Evolutionary conservation across 2,113 vertebrate genomes (phyloP).

Genomic region (Motacilla tschutschensis): DNA sequence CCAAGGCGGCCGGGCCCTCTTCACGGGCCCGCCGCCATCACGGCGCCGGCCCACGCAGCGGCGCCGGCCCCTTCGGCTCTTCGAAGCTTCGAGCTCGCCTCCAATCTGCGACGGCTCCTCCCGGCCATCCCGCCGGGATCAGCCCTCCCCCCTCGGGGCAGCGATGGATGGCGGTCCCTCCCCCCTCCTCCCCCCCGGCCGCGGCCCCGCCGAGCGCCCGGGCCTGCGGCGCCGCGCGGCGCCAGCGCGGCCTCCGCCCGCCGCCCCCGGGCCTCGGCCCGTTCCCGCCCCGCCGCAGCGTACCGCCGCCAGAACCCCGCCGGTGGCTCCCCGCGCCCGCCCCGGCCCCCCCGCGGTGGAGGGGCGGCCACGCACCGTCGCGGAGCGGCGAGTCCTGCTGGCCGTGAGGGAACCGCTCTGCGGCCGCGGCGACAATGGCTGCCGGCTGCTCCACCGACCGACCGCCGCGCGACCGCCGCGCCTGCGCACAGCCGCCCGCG

Average conservation of each 20-base stretch:
- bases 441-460: neutral
- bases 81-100: neutral
- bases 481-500: neutral
- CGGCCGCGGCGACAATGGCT: slow-evolving; percentile 36
- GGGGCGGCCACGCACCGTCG: neutral
- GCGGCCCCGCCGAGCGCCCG: no score
- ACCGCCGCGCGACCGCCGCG: neutral
- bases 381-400: neutral
- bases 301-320: neutral
- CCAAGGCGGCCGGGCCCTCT: neutral
- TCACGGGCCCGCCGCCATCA: neutral
- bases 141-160: neutral
- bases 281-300: neutral
- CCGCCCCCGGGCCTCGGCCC: neutral
- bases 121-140: neutral
- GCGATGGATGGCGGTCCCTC: neutral
- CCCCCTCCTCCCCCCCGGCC: no score
- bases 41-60: neutral
- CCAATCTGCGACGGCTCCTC: neutral
- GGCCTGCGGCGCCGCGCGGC: no score
- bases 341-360: neutral
- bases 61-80: neutral
- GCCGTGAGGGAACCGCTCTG: neutral
- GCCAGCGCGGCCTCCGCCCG: no score
- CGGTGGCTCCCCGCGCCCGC: neutral